phyloP scores from a whole-genome alignment of 2,113 vertebrate species.

The Sigmodon hispidus region DNA sequence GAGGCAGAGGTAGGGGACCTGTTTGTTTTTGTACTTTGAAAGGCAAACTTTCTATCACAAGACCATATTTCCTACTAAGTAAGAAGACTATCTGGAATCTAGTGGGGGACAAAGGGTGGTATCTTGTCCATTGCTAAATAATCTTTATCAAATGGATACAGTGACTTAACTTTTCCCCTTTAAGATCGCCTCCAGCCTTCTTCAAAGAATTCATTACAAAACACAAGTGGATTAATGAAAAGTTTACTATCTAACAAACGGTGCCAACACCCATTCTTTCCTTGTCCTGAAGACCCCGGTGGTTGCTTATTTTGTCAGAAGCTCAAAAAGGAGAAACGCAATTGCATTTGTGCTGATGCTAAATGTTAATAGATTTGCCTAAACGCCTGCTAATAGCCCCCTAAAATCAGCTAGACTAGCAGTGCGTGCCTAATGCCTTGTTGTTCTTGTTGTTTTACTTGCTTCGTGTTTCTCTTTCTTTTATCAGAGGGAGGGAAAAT shows the following conservation, averaged over 20 bases:
- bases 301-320: conserved; percentile 81
- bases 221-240: conserved; percentile 42
- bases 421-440: conserved; percentile 86
- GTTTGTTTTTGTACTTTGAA: conserved; percentile 30
- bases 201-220: conserved; percentile 33
- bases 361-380: conserved; percentile 87
- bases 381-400: conserved; percentile 85
- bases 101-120: neutral
- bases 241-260: conserved; percentile 65
- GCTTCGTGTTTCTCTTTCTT: conserved; percentile 65
- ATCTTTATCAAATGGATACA: conserved; percentile 15
- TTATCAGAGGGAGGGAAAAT: neutral
- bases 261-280: conserved; percentile 33
- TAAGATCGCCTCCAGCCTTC: neutral
- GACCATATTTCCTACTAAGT: conserved; percentile 16
- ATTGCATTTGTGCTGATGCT: conserved; percentile 85
- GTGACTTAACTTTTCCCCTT: neutral
- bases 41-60: conserved; percentile 53
- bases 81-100: neutral
- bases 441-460: conserved; percentile 82
- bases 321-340: conserved; percentile 78
- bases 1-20: neutral
- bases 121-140: neutral
- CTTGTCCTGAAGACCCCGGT: conserved; percentile 66
- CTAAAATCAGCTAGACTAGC: conserved; percentile 86